These are phyloP conservation scores for Ophioninae sp. DNA, from an alignment of 2,888 invertebrate genomes.

Conservation along the genomic window DNA sequence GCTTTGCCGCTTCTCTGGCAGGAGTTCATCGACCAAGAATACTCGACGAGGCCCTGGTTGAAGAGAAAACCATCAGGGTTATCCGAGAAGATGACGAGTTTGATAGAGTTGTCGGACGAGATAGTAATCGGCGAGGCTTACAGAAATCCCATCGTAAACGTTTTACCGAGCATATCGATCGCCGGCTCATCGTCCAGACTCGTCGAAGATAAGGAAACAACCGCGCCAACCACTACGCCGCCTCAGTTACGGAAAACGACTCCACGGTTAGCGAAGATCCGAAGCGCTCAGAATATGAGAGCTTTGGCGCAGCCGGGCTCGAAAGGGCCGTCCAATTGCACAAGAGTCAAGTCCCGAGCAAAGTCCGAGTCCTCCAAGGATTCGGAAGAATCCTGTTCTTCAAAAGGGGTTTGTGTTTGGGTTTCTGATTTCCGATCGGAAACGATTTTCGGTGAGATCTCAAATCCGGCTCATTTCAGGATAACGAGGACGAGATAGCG, in stretches of 20 bases:
- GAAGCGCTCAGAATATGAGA: constrained; percentile 79
- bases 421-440: not conserved
- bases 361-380: constrained; percentile 69
- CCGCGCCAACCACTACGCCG: constrained; percentile 42
- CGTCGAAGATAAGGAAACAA: constrained; percentile 45
- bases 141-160: constrained; percentile 72
- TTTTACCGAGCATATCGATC: constrained; percentile 68
- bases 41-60: constrained; percentile 8
- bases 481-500: constrained; percentile 84
- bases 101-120: constrained; percentile 28
- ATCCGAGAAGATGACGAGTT: not conserved
- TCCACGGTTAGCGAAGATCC: constrained; percentile 78
- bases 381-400: constrained; percentile 64
- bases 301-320: constrained; percentile 75
- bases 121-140: constrained; percentile 55
- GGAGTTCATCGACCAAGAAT: constrained; percentile 59
- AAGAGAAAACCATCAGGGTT: constrained; percentile 3
- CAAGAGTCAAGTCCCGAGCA: constrained; percentile 68
- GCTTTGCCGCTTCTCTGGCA: constrained; percentile 74
- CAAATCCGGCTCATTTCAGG: constrained; percentile 72
- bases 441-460: no score
- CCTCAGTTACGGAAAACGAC: constrained; percentile 76
- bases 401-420: constrained; percentile 68
- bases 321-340: constrained; percentile 71
- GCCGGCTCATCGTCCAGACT: constrained; percentile 8